Base-by-base conservation (phyloP, 2,888 invertebrate species). In the Eilema griseolum region DNA sequence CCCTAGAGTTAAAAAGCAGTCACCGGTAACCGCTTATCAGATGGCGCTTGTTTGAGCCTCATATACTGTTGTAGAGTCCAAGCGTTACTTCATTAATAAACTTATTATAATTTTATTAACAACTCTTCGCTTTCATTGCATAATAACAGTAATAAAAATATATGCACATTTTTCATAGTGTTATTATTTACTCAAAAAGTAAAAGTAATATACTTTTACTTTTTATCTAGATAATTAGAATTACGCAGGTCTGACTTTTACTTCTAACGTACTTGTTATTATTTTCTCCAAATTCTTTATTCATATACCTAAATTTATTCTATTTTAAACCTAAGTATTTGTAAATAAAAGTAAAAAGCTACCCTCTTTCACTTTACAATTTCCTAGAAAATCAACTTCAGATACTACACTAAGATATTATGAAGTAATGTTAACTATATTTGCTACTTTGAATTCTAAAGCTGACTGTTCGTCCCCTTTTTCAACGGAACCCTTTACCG, bases 151-250 rank as follows among this genome's bases (percentile, higher is more conserved):
- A 59, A 59, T 16, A 26, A 52, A 26, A 20, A 26, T 28, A 59
- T 59, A 59, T 59, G 59, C 59, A 26, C 59, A 56, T 56, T 65
- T 61, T 62, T 62, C 20, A 24, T 24, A 24, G 16, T 31, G 16
- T 24, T 59, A 59, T 59, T 59, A 61, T 33, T 23, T 31, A 31
- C 46, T 28, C 28, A 52, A 64, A 52, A 64, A 64, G 64, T 64
- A 52, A 52, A 64, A 64, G 64, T 28, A 52, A 26, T 16, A 59
- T 14, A 59, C 59, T 59, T 59, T 72, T 72, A 73, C 66, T 66
- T 63, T 71, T 66, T 5, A 10, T 11, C 24, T 16, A 61, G 33
- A 70, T 10, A 63, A 70, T 76, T 73, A 59, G 67, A 52, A 67
- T 72, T 28, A 41, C 52, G 56, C 20, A 67, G 63, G 60, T 59